Evolutionary conservation across 2,888 invertebrate species (phyloP).

Genomic region (Allygus modestus): DNA sequence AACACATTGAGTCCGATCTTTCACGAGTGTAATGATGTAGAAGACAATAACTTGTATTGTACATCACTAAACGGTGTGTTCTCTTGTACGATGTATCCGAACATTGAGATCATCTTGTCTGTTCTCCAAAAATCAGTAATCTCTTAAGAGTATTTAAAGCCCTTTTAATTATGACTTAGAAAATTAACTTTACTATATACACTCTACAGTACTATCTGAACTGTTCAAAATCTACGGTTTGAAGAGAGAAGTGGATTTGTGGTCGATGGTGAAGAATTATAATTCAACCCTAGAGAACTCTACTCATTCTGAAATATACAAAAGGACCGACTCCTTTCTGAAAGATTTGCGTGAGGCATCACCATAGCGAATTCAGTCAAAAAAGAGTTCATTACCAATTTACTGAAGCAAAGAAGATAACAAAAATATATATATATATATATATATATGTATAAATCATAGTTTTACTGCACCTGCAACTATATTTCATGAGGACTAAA

Average conservation of each 20-base stretch:
- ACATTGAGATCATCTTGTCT: slow-evolving; percentile 28
- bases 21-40: not conserved
- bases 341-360: too few relatives aligned
- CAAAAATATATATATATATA: too few relatives aligned
- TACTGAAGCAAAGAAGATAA: too few relatives aligned
- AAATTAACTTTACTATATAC: slow-evolving; percentile 45
- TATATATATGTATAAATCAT: too few relatives aligned
- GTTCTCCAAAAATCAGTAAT: not conserved
- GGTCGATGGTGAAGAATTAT: not conserved
- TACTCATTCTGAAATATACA: too few relatives aligned
- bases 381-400: too few relatives aligned
- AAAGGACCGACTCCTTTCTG: too few relatives aligned
- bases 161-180: slow-evolving; percentile 38
- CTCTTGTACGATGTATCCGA: slow-evolving; percentile 14
- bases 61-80: slow-evolving; percentile 8
- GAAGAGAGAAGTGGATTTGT: not conserved
- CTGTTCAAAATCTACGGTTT: not conserved
- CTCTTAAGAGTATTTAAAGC: slow-evolving; percentile 51
- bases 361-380: too few relatives aligned
- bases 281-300: too few relatives aligned
- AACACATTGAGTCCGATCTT: slow-evolving; percentile 40
- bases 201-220: slow-evolving; percentile 33
- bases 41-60: not conserved
- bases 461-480: too few relatives aligned
- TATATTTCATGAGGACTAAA: too few relatives aligned